phyloP scores from a whole-genome alignment of 2,888 invertebrate genomes.

The Drosophila lacicola region DNA sequence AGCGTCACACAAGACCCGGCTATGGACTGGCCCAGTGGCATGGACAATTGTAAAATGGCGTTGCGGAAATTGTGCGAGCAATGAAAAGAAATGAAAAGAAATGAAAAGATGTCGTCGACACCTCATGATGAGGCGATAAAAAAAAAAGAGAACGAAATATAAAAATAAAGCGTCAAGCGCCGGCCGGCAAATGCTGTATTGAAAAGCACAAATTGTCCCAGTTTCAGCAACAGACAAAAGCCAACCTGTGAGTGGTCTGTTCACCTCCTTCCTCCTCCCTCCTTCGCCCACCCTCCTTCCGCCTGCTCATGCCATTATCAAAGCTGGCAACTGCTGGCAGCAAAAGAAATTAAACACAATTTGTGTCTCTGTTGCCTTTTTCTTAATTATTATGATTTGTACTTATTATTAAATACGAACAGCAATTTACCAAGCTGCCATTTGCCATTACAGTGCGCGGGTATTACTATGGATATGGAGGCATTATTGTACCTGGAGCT shows the following conservation, averaged over 20 bases:
- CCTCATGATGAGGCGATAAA: slow-evolving; percentile 50
- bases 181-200: slow-evolving; percentile 40
- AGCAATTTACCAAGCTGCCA: slow-evolving; percentile 38
- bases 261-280: not conserved
- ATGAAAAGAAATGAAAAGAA: slow-evolving; percentile 49
- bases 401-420: slow-evolving; percentile 57
- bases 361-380: slow-evolving; percentile 40
- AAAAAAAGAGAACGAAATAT: slow-evolving; percentile 46
- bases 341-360: slow-evolving; percentile 70
- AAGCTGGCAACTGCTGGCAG: slow-evolving; percentile 35
- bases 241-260: slow-evolving; percentile 20
- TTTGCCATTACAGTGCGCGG: slow-evolving; percentile 14
- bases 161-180: slow-evolving; percentile 29
- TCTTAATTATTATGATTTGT: slow-evolving; percentile 51
- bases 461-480: slow-evolving; percentile 20
- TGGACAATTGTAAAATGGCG: slow-evolving; percentile 74
- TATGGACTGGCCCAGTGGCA: slow-evolving; percentile 30
- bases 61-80: slow-evolving; percentile 75
- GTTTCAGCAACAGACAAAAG: slow-evolving; percentile 62
- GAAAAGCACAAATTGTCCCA: slow-evolving; percentile 72
- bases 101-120: slow-evolving; percentile 44
- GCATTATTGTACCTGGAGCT: slow-evolving; percentile 21
- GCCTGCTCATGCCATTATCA: slow-evolving; percentile 6
- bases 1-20: slow-evolving; percentile 27
- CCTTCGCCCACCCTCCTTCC: not conserved